Percentiles rank a stretch among this genome's conserved stretches.
phyloP scores from a whole-genome alignment of 1,140 invertebrate genomes.

The Dendroctonus valens region DNA sequence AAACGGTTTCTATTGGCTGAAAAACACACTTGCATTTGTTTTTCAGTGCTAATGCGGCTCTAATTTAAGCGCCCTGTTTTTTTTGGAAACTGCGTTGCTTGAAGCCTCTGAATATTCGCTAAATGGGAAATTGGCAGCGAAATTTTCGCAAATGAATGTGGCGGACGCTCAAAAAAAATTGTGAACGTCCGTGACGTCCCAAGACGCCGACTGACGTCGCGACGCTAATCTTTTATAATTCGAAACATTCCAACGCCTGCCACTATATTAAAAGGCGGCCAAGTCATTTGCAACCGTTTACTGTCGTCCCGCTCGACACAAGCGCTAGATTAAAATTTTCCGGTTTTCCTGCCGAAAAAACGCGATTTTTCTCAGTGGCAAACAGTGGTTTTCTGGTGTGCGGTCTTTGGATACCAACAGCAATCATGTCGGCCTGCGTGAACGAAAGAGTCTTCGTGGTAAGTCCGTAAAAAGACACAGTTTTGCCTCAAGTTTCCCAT shows the following conservation, averaged over 20 bases:
- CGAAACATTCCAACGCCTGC: not conserved
- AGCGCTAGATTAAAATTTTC: not conserved
- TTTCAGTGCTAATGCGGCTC: no score
- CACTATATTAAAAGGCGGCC: not conserved
- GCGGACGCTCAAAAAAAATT: not conserved
- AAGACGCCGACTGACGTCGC: not conserved
- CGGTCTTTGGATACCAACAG: not conserved
- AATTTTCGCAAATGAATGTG: not conserved
- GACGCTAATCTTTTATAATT: not conserved
- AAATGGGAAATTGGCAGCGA: not conserved
- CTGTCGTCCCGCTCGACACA: not conserved
- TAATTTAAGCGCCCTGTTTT: no score
- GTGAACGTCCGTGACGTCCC: not conserved
- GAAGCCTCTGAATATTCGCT: no score
- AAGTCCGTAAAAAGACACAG: not conserved
- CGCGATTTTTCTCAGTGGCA: not conserved
- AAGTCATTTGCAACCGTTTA: not conserved
- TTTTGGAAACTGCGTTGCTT: no score
- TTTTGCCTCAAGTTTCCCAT: no score
- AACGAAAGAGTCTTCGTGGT: slow-evolving; percentile 1
- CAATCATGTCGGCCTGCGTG: slow-evolving; percentile 1
- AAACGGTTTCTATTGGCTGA: not conserved
- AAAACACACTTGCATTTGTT: no score
- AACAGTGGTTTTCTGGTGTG: not conserved
- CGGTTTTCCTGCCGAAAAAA: not conserved